Conservation (phyloP, 2,113 vertebrate species). For the Melanerpes aurifrons region DNA sequence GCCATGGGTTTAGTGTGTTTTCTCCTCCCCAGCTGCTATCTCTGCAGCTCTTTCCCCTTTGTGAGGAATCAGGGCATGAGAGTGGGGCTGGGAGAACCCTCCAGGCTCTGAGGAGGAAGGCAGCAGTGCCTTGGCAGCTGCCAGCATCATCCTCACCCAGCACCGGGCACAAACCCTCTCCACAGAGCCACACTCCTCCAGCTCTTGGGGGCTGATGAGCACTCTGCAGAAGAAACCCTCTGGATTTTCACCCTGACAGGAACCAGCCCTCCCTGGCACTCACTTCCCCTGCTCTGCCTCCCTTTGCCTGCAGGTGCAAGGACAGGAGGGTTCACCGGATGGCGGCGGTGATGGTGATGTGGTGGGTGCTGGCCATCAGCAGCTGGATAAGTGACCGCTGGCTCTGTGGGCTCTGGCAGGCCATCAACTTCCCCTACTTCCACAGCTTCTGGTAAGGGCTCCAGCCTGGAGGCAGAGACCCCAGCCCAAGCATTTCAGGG, state of each 20-base stretch:
- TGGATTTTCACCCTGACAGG: not conserved
- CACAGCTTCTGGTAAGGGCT: conserved; percentile 92
- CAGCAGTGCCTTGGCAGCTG: not conserved
- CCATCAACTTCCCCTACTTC: conserved; percentile 89
- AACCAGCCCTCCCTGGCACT: not conserved
- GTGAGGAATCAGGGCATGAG: not conserved
- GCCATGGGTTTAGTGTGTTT: not conserved
- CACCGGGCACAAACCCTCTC: not conserved
- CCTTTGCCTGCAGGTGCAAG: conserved; percentile 74
- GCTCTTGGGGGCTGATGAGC: not conserved
- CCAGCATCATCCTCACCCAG: not conserved
- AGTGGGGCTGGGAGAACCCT: not conserved
- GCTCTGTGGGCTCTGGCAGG: conserved; percentile 89
- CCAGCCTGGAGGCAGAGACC: not conserved
- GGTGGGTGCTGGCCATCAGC: conserved; percentile 87
- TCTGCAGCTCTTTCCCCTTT: not conserved
- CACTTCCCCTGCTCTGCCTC: not conserved
- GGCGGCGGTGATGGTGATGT: conserved; percentile 70
- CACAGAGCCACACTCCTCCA: not conserved
- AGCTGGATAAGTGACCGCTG: conserved; percentile 92
- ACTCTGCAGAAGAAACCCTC: not conserved
- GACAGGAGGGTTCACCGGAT: conserved; percentile 77
- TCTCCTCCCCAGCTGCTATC: not conserved
- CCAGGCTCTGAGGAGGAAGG: not conserved
- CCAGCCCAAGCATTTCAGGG: not conserved